Evolutionary conservation across 1,140 invertebrate species (phyloP), one percentile per base, ranked within the genome.

Genomic region (Drosophila mayri): DNA sequence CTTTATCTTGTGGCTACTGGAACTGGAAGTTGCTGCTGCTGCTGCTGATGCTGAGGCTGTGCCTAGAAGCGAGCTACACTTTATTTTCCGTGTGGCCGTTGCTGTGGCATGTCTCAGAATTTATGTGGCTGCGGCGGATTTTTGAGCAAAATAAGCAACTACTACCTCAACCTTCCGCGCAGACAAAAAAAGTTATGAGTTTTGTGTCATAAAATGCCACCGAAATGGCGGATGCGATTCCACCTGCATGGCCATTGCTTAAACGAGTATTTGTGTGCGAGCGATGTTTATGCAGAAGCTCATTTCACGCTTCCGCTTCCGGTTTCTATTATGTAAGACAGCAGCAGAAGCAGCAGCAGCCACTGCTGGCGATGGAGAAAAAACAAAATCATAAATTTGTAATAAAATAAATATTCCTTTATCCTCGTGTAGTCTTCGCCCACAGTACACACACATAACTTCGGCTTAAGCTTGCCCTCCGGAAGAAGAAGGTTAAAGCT

Each of bases 321-420:
- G 85, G 47, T 90, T 90, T 73, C 77, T 80, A 81, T 85, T 81
- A 81, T 90, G 70, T 72, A 58, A 65, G 59, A 25, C 49, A 60
- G 18, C 57, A 41, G 38, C 32, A 22, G n/a, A 41, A 44, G 12
- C 57, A 50, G 38, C 37, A 38, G 18, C 44, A 14, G 22, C 54
- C 41, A 22, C 18, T 25, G 30, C 32, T 35, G 57, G 38, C 58
- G 40, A 18, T 9, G 50, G 20, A 61, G 64, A 70, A 90, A 90
- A 90, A 90, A 90, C 85, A 90, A 90, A 90, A 90, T 90, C 85
- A 90, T 90, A 90, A 90, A 90, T 90, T 90, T 64, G 55, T 79
- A 90, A 90, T 90, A 85, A 90, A 85, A 90, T 90, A 90, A 90
- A 90, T 90, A 85, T 90, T 81, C 80, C 79, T 68, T 90, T 88